These are phyloP conservation scores for Mongoloraphidia duomilia DNA, from an alignment of 2,888 invertebrate genomes.

Conservation along the genomic window DNA sequence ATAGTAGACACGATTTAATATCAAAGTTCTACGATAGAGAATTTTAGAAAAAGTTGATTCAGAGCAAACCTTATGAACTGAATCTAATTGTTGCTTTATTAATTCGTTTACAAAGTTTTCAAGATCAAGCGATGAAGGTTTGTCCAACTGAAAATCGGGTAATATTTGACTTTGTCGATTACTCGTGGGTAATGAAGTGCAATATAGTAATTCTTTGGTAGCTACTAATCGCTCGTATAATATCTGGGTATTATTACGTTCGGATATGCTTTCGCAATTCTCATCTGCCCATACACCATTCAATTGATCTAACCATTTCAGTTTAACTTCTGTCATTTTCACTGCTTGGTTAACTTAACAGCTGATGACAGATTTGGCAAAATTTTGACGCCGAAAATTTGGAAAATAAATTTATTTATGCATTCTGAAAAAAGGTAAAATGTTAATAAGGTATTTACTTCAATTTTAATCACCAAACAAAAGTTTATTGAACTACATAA, in stretches of 20 bases:
- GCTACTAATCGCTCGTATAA: constrained; percentile 38
- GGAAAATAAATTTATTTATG: too few species aligned
- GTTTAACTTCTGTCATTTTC: constrained; percentile 15
- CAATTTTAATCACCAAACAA: too few species aligned
- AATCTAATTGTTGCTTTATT: constrained; percentile 35
- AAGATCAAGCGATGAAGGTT: constrained; percentile 31
- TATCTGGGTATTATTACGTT: constrained; percentile 33
- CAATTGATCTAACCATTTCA: constrained; percentile 41
- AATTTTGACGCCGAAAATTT: too few species aligned
- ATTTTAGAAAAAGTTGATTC: constrained; percentile 41
- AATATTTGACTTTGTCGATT: constrained; percentile 23
- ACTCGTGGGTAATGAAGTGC: constrained; percentile 19
- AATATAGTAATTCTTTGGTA: constrained; percentile 33
- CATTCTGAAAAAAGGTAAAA: too few species aligned
- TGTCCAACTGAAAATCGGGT: constrained; percentile 39
- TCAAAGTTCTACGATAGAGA: constrained; percentile 37
- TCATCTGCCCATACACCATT: constrained; percentile 43
- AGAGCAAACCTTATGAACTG: constrained; percentile 37
- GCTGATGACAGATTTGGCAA: too few species aligned
- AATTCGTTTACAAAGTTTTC: constrained; percentile 36
- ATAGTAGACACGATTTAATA: constrained; percentile 41
- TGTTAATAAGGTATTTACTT: too few species aligned
- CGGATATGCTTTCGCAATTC: constrained; percentile 37
- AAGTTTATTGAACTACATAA: too few species aligned
- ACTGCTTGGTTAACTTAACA: neutral